These are phyloP conservation scores for Cyphomyrus plagiostoma DNA, from an alignment of 2,113 vertebrate genomes.

Conservation along the genomic window DNA sequence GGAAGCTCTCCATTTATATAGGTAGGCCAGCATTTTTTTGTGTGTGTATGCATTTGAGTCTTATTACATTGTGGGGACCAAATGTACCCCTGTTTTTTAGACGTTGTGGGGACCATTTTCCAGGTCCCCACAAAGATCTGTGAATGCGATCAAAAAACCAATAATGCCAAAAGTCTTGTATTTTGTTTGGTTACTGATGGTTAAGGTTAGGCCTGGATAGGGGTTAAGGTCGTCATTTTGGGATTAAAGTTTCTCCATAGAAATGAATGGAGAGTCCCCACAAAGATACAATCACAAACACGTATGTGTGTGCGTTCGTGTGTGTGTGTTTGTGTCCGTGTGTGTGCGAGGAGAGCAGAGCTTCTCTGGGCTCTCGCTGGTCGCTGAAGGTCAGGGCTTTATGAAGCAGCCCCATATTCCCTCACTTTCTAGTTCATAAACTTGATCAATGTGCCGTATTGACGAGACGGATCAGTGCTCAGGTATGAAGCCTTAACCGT, in stretches of 20 bases:
- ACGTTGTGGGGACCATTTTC: no score
- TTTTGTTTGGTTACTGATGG: no score
- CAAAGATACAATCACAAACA: not conserved
- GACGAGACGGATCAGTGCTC: not conserved
- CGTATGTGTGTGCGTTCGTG: no score
- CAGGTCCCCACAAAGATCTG: no score
- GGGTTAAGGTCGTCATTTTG: no score
- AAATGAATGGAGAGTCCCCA: not conserved
- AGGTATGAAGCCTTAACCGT: not conserved
- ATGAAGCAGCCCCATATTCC: not conserved
- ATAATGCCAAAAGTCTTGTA: no score
- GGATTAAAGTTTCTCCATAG: not conserved
- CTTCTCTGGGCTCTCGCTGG: not conserved
- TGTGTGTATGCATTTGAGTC: not conserved
- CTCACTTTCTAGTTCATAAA: not conserved
- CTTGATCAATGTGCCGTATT: constrained; percentile 18
- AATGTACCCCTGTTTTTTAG: no score
- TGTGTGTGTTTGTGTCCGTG: not conserved
- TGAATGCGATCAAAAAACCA: no score
- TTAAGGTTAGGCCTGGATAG: no score
- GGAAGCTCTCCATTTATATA: no score
- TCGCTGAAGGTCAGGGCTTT: not conserved
- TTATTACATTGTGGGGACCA: no score
- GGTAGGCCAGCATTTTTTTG: not conserved
- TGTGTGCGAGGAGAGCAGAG: constrained; percentile 36